Conservation (phyloP, 2,113 vertebrate genomes). For the Halichoerus grypus region DNA sequence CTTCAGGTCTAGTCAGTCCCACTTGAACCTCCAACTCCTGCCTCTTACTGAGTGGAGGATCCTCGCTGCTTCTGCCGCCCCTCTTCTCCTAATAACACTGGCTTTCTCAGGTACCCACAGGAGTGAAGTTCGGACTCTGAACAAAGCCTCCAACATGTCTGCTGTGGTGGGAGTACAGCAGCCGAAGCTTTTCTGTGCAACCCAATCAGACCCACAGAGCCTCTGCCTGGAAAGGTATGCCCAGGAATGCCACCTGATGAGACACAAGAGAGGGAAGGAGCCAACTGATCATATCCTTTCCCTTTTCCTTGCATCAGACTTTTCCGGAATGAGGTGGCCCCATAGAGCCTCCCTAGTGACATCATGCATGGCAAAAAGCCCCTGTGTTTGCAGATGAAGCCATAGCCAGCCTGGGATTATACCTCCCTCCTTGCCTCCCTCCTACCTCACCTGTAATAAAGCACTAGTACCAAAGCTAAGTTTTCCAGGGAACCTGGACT, state of each 20-base stretch:
- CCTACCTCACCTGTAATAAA: not conserved
- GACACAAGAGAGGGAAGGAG: not conserved
- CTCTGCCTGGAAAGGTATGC: not conserved
- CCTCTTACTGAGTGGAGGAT: not conserved
- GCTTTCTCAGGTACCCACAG: not conserved
- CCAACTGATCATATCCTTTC: too few species aligned
- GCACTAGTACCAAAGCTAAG: not conserved
- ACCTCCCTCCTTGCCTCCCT: not conserved
- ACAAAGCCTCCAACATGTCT: not conserved
- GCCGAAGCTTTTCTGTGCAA: accelerated
- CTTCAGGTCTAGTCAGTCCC: not conserved
- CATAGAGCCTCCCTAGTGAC: not conserved
- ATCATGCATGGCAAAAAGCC: not conserved
- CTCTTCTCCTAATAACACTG: not conserved
- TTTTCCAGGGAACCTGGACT: not conserved
- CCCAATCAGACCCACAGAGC: not conserved
- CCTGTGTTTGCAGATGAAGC: not conserved
- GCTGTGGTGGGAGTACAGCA: not conserved
- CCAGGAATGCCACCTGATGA: too few species aligned
- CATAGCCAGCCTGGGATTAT: not conserved
- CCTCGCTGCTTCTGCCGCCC: not conserved
- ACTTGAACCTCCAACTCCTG: not conserved
- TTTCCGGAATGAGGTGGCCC: not conserved
- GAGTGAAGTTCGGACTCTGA: too few species aligned
- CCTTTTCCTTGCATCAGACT: not conserved